A percentile compares a stretch with the other conserved stretches of the same genome.
phyloP scores from a whole-genome alignment of 2,113 vertebrate species.

The Eclectus roratus region DNA sequence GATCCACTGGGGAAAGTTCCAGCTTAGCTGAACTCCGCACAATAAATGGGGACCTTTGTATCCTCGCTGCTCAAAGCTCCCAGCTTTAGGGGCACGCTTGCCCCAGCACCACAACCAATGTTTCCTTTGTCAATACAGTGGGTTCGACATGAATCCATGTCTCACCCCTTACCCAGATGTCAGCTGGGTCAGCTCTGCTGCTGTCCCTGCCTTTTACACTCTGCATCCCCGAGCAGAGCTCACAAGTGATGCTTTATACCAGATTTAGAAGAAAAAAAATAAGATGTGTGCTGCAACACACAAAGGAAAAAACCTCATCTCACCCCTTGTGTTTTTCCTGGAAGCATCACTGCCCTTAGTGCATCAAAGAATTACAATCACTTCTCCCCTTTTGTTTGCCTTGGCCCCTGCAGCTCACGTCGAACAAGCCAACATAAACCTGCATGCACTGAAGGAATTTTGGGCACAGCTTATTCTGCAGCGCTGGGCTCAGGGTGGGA shows the following conservation, averaged over 20 bases:
- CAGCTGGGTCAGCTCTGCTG: neutral
- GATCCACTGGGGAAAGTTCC: neutral
- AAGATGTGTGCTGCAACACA: neutral
- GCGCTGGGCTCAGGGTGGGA: neutral
- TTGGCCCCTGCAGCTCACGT: neutral
- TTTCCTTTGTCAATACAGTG: neutral
- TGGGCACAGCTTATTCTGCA: neutral
- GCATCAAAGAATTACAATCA: neutral
- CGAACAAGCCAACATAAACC: constrained; percentile 29
- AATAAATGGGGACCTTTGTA: neutral
- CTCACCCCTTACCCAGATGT: neutral
- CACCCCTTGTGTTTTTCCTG: constrained; percentile 1
- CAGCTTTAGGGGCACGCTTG: neutral
- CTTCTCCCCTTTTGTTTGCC: constrained; percentile 30
- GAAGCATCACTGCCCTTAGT: neutral
- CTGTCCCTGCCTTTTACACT: neutral
- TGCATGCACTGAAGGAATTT: neutral
- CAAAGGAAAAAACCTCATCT: neutral
- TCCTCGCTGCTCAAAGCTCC: neutral
- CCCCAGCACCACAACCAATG: neutral
- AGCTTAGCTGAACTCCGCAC: neutral
- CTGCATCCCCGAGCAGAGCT: neutral
- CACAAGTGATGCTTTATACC: constrained; percentile 7
- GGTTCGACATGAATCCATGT: neutral
- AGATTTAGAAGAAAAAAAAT: neutral